These are phyloP conservation scores for Halyomorpha halys DNA, from an alignment of 1,140 invertebrate genomes.

Conservation along the genomic window DNA sequence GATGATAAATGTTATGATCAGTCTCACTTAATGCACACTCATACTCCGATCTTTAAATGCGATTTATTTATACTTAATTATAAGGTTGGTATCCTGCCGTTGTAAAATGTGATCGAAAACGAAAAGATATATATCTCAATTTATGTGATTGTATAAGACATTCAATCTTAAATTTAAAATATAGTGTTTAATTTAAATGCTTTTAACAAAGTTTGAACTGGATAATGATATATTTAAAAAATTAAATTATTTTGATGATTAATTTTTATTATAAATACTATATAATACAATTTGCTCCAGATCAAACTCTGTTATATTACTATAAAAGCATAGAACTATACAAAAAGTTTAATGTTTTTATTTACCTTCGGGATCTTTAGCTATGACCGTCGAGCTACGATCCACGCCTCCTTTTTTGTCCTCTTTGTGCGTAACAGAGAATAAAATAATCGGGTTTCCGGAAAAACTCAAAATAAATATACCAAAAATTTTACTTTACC, in stretches of 20 bases:
- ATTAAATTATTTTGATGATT: neutral
- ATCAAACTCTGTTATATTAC: slow-evolving; percentile 19
- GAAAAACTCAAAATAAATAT: slow-evolving; percentile 15
- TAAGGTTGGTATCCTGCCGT: slow-evolving; percentile 16
- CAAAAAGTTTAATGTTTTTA: slow-evolving; percentile 21
- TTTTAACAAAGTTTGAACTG: slow-evolving; percentile 13
- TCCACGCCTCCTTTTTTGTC: slow-evolving; percentile 85
- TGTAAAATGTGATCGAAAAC: too few species aligned
- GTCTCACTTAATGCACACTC: slow-evolving; percentile 2
- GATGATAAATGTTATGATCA: slow-evolving; percentile 9
- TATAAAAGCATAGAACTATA: slow-evolving; percentile 22
- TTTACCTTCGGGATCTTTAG: slow-evolving; percentile 84
- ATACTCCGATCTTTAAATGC: neutral
- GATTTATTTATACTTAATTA: neutral
- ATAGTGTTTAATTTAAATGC: slow-evolving; percentile 14
- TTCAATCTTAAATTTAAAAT: neutral
- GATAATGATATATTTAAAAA: neutral
- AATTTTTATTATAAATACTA: neutral
- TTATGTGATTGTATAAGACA: too few species aligned
- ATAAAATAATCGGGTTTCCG: slow-evolving; percentile 18
- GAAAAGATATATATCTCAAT: too few species aligned
- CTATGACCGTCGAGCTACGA: slow-evolving; percentile 85
- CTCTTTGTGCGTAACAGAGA: slow-evolving; percentile 40
- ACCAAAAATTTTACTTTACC: slow-evolving; percentile 9
- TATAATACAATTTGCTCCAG: neutral